Percentiles rank a stretch among this genome's conserved stretches.
Evolutionary conservation across 2,113 vertebrate genomes (phyloP).

Genomic region (Callipepla californica): DNA sequence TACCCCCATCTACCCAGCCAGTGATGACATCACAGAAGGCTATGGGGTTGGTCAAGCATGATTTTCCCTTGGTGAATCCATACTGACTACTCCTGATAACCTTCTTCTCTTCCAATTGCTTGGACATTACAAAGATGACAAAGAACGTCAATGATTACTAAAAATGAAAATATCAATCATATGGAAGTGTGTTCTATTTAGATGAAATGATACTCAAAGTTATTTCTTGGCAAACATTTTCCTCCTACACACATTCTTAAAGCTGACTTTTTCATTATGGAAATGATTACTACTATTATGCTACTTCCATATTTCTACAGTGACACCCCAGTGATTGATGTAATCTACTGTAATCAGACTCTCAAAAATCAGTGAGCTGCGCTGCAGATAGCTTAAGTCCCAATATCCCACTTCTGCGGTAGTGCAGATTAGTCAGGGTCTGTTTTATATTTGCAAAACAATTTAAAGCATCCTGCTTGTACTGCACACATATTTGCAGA

Average conservation of each 20-base stretch:
- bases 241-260: constrained; percentile 55
- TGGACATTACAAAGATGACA: background rate
- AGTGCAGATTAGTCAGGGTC: background rate
- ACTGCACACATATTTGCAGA: background rate
- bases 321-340: constrained; percentile 22
- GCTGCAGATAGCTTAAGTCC: background rate
- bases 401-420: background rate
- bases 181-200: background rate
- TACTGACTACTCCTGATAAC: too few species aligned
- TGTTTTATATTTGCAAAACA: constrained; percentile 2
- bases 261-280: constrained; percentile 25
- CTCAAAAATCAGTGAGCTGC: background rate
- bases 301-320: constrained; percentile 16
- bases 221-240: constrained; percentile 61
- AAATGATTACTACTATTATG: constrained; percentile 56
- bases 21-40: too few species aligned
- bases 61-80: too few species aligned
- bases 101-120: too few species aligned
- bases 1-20: too few species aligned
- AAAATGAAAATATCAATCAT: constrained; percentile 43
- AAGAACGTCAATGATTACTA: background rate
- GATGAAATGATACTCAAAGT: constrained; percentile 25
- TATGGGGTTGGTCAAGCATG: too few species aligned
- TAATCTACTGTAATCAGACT: constrained; percentile 32
- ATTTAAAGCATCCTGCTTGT: background rate